Percentiles rank a stretch among this genome's conserved stretches.
Evolutionary conservation across 2,113 vertebrate species (phyloP).

Genomic region (Pteronura brasiliensis): DNA sequence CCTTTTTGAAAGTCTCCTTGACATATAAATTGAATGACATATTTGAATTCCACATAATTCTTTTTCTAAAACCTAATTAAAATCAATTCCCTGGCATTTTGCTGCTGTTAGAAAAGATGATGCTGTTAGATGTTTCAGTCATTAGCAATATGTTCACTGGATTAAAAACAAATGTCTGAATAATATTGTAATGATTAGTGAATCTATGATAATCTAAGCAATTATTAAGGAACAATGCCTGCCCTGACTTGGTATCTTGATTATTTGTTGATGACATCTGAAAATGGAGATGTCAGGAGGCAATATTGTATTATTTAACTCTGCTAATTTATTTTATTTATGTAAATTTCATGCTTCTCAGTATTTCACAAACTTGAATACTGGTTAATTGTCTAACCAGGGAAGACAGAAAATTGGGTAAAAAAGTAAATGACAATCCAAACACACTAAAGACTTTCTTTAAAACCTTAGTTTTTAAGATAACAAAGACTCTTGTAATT

Average conservation of each 20-base stretch:
- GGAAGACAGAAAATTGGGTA: conserved; percentile 45
- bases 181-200: conserved; percentile 74
- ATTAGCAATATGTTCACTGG: conserved; percentile 82
- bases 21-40: conserved; percentile 75
- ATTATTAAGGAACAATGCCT: conserved; percentile 74
- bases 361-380: conserved; percentile 65
- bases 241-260: conserved; percentile 68
- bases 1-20: conserved; percentile 71
- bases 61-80: conserved; percentile 81
- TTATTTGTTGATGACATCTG: conserved; percentile 71
- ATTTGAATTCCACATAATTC: conserved; percentile 77
- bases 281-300: conserved; percentile 72
- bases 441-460: conserved; percentile 65
- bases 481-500: conserved; percentile 61
- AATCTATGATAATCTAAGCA: conserved; percentile 75
- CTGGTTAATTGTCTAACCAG: conserved; percentile 71
- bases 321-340: conserved; percentile 68
- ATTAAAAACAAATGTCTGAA: conserved; percentile 82
- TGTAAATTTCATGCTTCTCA: conserved; percentile 70
- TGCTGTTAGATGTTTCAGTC: conserved; percentile 78
- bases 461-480: conserved; percentile 43
- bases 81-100: conserved; percentile 80
- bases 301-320: conserved; percentile 61
- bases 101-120: conserved; percentile 80
- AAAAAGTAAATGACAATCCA: conserved; percentile 66